Evolutionary conservation across 2,888 invertebrate species (phyloP), one percentile per base, ranked within the genome.

Genomic region (Metalampra italica): DNA sequence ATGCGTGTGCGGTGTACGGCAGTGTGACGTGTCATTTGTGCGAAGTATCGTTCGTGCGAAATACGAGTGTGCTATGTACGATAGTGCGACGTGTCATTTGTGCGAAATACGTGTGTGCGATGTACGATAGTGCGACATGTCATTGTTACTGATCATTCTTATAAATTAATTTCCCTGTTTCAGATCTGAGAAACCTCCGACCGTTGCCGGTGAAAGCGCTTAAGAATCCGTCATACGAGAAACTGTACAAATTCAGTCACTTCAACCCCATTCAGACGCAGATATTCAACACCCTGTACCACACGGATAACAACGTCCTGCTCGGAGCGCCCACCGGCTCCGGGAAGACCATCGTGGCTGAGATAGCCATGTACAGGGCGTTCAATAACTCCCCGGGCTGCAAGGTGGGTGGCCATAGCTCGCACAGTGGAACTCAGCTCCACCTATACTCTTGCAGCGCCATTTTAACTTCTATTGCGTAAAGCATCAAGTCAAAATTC

Each of bases 191-290:
- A 34, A 95, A 96, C 68, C 90, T 99, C 13, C 95, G 96, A 56
- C 99, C 99, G 0, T 80, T 99, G 15, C 96, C 99, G 1, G 91
- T 97, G 30, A 92, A 92, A 22, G 96, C 96, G 0, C 85, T 99
- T 12, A 92, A 95, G 61, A 94, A 98, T 68, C 86, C 92, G 0
- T 76, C 90, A 0, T 96, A 93, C 68, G 95, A 98, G 75, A 89
- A 92, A 45, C 90, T 99, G 3, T 99, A 98, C 88, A 92, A 91
- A 53, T 99, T 98, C 80, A 93, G 94, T 0, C 98, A 98, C 78
- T 99, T 99, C 89, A 99, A 99, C 87, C 98, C 99, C 0, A 97
- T 99, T 58, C 99, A 99, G 85, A 98, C 98, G 0, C 98, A 99
- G 89, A 95, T 99, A 55, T 99, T 99, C 80, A 97, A 98, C 80